Evolutionary conservation across 2,888 invertebrate species (phyloP).

Genomic region (Sussaba pulchella): DNA sequence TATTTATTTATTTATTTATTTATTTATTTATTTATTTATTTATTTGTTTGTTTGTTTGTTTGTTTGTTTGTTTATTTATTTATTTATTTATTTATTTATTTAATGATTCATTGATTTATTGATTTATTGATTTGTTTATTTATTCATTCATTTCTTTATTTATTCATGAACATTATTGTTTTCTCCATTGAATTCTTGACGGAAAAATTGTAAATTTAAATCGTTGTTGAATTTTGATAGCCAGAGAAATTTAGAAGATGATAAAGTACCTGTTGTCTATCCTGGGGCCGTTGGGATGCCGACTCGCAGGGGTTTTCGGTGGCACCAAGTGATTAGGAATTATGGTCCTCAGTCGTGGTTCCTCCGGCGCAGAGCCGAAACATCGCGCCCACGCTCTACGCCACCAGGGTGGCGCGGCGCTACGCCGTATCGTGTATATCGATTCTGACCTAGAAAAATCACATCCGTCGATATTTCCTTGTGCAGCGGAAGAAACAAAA

Average conservation of each 20-base stretch:
- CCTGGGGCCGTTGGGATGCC: slow-evolving; percentile 93
- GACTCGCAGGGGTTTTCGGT: slow-evolving; percentile 91
- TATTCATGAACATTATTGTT: too few species aligned
- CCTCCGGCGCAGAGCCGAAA: slow-evolving; percentile 87
- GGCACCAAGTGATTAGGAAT: slow-evolving; percentile 95
- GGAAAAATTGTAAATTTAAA: too few species aligned
- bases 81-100: too few species aligned
- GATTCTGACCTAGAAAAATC: slow-evolving; percentile 88
- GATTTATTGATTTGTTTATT: too few species aligned
- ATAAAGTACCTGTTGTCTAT: slow-evolving; percentile 88
- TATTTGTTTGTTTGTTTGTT: too few species aligned
- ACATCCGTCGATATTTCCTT: slow-evolving; percentile 38
- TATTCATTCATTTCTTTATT: too few species aligned
- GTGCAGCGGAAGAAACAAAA: not conserved
- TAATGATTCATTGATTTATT: too few species aligned
- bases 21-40: too few species aligned
- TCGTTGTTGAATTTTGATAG: not conserved
- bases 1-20: too few species aligned
- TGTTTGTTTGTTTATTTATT: too few species aligned
- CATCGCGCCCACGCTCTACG: slow-evolving; percentile 86
- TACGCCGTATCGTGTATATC: slow-evolving; percentile 93
- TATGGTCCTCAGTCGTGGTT: slow-evolving; percentile 89
- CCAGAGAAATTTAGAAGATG: too few species aligned
- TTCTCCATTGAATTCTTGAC: too few species aligned
- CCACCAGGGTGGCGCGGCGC: slow-evolving; percentile 90